Base-by-base conservation (phyloP, 1,140 invertebrate genomes). In the Chelonus insularis region DNA sequence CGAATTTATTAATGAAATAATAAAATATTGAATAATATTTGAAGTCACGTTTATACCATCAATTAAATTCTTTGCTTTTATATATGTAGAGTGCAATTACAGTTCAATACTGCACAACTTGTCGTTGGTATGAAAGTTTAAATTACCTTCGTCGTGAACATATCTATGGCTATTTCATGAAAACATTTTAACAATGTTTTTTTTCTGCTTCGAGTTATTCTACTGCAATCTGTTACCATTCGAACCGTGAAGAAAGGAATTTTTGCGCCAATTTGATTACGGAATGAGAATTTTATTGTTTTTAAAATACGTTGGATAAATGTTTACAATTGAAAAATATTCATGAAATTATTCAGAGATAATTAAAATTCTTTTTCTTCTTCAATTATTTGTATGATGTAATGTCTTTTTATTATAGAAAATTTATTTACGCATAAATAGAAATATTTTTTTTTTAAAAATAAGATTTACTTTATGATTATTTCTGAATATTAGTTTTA, bases 141-240 rank as follows among this genome's bases (percentile, higher is more conserved):
- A 55, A 55, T 37, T 39, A 55, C 52, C 34, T 6, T 55, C 16
- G 20, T 11, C 32, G n/a, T 29, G n/a, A 39, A 36, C 21, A 55
- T 37, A 55, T 55, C 21, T 55, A 51, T n/a, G 52, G 25, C 7
- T 29, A 29, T 29, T 29, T 29, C 25, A 29, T 29, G 25, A 29
- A n/a, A 29, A 29, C 25, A 4, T 7, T 29, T 29, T 29, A 29
- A 29, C 25, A 29, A 29, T 29, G 25, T 29, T 55, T 55, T 16
- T 37, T 55, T n/a, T 36, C n/a, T 14, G 14, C 50, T 2, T 2
- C 34, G 11, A 29, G 8, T n/a, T 7, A n/a, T 18, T 39, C 16
- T 37, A 39, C 20, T 20, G 20, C 52, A 55, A 20, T 55, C 14
- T 55, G 36, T 12, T 11, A 37, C 14, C 2, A n/a, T 1, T 20